Conservation (phyloP, 2,113 vertebrate species). For the Pseudois nayaur region DNA sequence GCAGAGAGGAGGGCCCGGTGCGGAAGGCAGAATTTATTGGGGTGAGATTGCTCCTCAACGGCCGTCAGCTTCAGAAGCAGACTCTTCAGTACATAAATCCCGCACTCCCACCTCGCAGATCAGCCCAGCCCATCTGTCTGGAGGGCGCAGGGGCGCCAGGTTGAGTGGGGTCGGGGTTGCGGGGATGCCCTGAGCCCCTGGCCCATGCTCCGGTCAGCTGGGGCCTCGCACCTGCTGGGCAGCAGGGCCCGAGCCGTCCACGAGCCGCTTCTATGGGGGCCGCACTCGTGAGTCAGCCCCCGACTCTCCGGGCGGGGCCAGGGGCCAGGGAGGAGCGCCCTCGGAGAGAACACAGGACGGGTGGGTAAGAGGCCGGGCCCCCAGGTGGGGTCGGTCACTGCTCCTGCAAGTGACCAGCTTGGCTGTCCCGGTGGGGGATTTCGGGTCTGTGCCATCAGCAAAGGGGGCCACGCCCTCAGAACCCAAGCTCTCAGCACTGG, state of each 20-base stretch:
- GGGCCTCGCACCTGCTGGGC: not conserved
- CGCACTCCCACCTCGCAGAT: slow-evolving; percentile 32
- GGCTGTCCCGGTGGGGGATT: not conserved
- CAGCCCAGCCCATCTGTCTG: slow-evolving; percentile 1
- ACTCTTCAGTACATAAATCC: slow-evolving; percentile 61
- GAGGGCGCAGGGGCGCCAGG: slow-evolving; percentile 24
- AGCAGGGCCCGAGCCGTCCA: not conserved
- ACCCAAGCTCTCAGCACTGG: rapidly evolving
- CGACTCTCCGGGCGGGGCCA: rapidly evolving
- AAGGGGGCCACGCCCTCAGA: rapidly evolving
- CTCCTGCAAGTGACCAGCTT: not conserved
- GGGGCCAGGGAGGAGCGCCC: rapidly evolving
- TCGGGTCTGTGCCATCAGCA: not conserved
- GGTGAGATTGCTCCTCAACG: not conserved
- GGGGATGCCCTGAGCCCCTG: not conserved
- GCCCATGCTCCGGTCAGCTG: rapidly evolving
- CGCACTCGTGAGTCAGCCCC: rapidly evolving
- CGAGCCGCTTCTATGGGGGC: not conserved
- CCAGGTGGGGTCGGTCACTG: rapidly evolving
- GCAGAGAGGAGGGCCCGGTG: not conserved
- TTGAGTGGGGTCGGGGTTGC: not conserved
- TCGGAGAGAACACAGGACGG: rapidly evolving
- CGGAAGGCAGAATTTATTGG: slow-evolving; percentile 48
- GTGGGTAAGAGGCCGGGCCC: not conserved
- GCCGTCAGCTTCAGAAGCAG: slow-evolving; percentile 50